A percentile compares a stretch with the other conserved stretches of the same genome.
phyloP scores from a whole-genome alignment of 2,113 vertebrate species.

The Oncorhynchus masou region DNA sequence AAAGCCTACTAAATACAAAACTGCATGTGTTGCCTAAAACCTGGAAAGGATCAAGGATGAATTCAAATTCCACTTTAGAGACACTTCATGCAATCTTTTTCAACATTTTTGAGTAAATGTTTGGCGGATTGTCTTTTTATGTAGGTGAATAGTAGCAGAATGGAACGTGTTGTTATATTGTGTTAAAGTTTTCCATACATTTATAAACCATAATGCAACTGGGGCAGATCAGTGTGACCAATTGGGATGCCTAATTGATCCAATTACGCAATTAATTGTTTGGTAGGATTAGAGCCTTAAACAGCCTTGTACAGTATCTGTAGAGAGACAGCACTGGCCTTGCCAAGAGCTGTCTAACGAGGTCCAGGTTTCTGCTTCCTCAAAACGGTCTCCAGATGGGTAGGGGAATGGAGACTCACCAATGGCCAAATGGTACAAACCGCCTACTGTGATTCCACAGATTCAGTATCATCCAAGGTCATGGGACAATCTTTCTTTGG shows the following conservation, averaged over 20 bases:
- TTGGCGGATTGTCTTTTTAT: neutral
- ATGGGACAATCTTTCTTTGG: neutral
- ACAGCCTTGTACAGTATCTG: conserved; percentile 34
- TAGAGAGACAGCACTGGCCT: conserved; percentile 37
- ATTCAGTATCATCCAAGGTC: conserved; percentile 41
- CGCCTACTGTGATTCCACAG: conserved; percentile 43
- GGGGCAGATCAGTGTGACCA: conserved; percentile 46
- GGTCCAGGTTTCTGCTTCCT: conserved; percentile 64
- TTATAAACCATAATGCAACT: conserved; percentile 39
- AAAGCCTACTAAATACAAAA: conserved; percentile 43
- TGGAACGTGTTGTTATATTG: neutral
- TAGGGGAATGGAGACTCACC: conserved; percentile 59
- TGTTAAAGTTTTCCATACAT: conserved; percentile 14
- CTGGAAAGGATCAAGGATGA: neutral
- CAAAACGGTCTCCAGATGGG: conserved; percentile 69
- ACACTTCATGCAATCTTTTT: neutral
- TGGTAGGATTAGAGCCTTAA: conserved; percentile 64
- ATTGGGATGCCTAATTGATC: conserved; percentile 69
- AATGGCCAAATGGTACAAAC: conserved; percentile 62
- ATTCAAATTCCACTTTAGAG: neutral
- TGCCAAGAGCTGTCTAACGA: conserved; percentile 64
- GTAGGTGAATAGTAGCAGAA: neutral
- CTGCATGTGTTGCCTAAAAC: conserved; percentile 21
- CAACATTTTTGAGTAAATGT: neutral
- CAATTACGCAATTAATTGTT: conserved; percentile 72